These are phyloP conservation scores for Aegotheles bennettii DNA, from an alignment of 2,113 vertebrate species.

Conservation along the genomic window DNA sequence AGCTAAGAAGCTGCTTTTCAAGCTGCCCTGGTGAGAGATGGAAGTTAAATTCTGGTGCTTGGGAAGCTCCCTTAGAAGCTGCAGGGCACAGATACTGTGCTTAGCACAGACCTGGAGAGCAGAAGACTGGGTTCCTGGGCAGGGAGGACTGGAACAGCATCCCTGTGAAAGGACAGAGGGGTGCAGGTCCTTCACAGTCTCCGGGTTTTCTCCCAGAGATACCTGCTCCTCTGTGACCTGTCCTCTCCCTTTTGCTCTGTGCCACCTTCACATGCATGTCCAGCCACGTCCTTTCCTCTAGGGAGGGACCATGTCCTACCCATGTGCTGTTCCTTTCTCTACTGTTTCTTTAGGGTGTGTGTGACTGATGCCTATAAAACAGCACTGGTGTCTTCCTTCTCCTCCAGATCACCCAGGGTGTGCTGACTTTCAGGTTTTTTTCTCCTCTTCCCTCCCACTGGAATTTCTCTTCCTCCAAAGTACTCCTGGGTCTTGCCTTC, in stretches of 20 bases:
- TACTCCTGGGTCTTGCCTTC: background rate
- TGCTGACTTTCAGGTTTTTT: background rate
- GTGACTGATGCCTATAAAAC: background rate
- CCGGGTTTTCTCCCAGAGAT: background rate
- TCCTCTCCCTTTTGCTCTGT: background rate
- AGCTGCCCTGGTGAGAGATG: background rate
- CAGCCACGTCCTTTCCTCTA: no score
- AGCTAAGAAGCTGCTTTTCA: background rate
- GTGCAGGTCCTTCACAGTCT: background rate
- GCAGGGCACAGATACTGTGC: background rate
- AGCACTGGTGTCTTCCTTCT: background rate
- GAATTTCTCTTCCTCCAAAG: background rate
- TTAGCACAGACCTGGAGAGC: background rate
- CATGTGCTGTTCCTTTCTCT: background rate
- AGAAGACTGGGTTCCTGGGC: background rate
- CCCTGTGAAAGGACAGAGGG: background rate
- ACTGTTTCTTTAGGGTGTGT: background rate
- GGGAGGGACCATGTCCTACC: no score
- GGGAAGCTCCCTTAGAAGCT: background rate
- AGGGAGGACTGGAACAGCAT: background rate
- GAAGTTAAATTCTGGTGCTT: background rate
- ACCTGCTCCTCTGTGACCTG: background rate
- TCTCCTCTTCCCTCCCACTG: background rate
- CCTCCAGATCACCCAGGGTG: background rate
- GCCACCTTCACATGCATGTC: no score